Percentiles rank a stretch among this genome's conserved stretches.
phyloP scores from a whole-genome alignment of 2,113 vertebrate genomes.

The Todiramphus saurophagus region DNA sequence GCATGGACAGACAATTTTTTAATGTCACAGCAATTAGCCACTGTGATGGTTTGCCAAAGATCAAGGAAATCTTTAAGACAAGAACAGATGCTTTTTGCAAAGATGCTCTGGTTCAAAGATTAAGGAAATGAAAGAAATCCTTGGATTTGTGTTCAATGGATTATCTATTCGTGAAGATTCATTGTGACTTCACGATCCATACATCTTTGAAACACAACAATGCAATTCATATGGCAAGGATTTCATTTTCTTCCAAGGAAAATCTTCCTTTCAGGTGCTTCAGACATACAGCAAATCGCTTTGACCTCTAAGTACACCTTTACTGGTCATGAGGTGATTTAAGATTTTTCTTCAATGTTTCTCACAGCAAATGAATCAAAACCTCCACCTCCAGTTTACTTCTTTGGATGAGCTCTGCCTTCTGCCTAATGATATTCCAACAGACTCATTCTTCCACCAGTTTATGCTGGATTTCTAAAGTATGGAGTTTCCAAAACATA shows the following conservation, averaged over 20 bases:
- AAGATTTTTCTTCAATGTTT: background rate
- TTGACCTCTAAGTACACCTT: background rate
- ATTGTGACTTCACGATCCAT: background rate
- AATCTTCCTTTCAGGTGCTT: background rate
- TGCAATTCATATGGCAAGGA: background rate
- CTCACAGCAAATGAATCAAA: background rate
- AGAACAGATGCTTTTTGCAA: background rate
- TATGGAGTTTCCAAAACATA: background rate
- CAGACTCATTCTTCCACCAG: background rate
- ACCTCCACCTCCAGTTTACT: fast-evolving
- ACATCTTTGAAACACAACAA: background rate
- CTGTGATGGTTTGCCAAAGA: constrained; percentile 29
- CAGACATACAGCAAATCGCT: background rate
- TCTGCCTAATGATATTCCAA: background rate
- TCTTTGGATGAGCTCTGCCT: background rate
- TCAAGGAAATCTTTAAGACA: background rate
- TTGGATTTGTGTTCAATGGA: constrained; percentile 4
- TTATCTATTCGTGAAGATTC: background rate
- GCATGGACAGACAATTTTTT: background rate
- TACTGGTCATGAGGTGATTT: background rate
- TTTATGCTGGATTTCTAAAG: background rate
- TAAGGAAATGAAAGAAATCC: constrained; percentile 11
- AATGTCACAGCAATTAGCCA: background rate
- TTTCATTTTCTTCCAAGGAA: background rate
- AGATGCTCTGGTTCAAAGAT: background rate